phyloP scores from a whole-genome alignment of 2,888 invertebrate species.

The Sphaerophoria rueppellii region DNA sequence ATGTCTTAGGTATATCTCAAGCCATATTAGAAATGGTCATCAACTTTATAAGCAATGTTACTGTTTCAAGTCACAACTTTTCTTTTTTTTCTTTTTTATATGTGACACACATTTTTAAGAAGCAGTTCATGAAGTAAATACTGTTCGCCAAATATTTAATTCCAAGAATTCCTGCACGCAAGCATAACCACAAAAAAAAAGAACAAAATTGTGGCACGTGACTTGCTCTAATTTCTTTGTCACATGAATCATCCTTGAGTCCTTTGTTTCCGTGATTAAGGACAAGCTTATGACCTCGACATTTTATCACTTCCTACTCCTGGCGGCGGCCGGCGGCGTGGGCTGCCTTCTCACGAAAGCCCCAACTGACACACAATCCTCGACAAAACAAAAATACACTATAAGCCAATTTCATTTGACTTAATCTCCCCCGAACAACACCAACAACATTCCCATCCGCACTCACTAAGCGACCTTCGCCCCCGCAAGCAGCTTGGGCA shows the following conservation, averaged over 20 bases:
- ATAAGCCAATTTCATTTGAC: conserved; percentile 36
- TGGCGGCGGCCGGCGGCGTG: background rate
- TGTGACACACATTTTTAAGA: background rate
- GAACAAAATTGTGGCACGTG: background rate
- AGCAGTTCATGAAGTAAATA: background rate
- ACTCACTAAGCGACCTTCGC: conserved; percentile 4
- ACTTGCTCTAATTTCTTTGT: conserved; percentile 9
- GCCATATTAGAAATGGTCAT: too few species aligned
- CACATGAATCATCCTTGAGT: conserved; percentile 10
- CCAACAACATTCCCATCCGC: conserved; percentile 12
- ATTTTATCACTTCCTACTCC: conserved; percentile 17
- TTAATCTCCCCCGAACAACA: conserved; percentile 16
- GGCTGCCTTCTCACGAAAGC: background rate
- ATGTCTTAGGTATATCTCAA: too few species aligned
- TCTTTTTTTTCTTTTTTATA: background rate
- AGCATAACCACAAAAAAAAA: background rate
- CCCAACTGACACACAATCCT: background rate
- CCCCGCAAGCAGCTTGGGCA: conserved; percentile 11
- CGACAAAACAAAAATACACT: background rate
- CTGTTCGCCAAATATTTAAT: background rate
- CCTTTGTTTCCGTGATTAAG: conserved; percentile 2
- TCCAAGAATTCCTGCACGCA: conserved; percentile 10
- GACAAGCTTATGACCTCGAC: conserved; percentile 19
- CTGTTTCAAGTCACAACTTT: too few species aligned
- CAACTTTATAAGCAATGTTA: too few species aligned